Evolutionary conservation across 2,113 vertebrate species (phyloP), one percentile per base, ranked within the genome.

Genomic region (Strix uralensis): DNA sequence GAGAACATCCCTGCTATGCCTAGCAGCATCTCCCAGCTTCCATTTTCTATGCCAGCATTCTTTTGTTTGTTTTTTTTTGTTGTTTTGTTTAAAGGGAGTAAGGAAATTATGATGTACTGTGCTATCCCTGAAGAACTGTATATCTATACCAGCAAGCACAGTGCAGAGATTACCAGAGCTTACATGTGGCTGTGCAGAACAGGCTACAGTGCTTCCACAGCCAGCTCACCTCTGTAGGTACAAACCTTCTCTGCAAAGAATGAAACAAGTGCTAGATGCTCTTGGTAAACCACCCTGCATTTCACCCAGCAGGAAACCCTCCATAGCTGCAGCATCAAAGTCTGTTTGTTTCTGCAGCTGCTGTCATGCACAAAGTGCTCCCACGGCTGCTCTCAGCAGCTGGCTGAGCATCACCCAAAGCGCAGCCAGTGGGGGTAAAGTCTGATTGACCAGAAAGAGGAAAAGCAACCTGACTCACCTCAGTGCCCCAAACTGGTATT

Each of bases 291-390:
- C 36, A 40, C 3, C 15, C 52, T 8, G 26, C 51, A 0, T 42
- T 42, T 47, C 44, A 46, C 13, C 38, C 4, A 0, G 25, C 81
- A 88, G 88, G 81, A 96, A 96, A 55, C 26, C 8, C 69, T 90
- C 44, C 74, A 7, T 40, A 74, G 78, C 65, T 93, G 32, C 83
- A 91, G 22, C 49, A 92, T 54, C 84, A 51, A 69, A 83, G 71
- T 46, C 72, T 0, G 29, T 94, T 96, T 92, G 44, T 49, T 75
- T 92, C 74, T 92, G 92, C 94, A 96, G 92, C 89, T 96, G 92
- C 65, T 86, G 72, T 74, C 83, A 83, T 14, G 83, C 92, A 86
- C 15, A 7, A 81, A 87, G 62, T 10, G 58, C 59, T 79, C 20
- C 51, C 18, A 77, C 0, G 13, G 55, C 44, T 73, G 61, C 81